phyloP scores from a whole-genome alignment of 2,888 invertebrate genomes.

The Chloroclystis v-ata region DNA sequence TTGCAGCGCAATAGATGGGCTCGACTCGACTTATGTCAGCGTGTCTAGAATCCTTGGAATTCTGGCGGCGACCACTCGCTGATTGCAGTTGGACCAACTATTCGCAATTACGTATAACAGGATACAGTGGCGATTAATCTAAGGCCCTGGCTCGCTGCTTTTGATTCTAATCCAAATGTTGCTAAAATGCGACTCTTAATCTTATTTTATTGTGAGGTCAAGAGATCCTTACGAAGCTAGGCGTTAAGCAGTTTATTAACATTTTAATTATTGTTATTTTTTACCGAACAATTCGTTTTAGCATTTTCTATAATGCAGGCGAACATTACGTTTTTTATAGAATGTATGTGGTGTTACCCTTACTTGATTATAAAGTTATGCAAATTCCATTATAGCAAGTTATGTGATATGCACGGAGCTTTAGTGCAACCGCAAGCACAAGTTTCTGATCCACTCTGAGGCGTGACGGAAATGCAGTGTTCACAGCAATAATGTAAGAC shows the following conservation, averaged over 20 bases:
- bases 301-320: no score
- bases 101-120: slow-evolving; percentile 26
- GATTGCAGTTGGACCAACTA: slow-evolving; percentile 27
- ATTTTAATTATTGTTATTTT: no score
- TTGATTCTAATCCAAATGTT: no score
- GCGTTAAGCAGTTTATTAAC: no score
- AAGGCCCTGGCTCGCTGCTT: neutral
- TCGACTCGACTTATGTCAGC: slow-evolving; percentile 15
- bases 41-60: slow-evolving; percentile 19
- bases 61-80: slow-evolving; percentile 13
- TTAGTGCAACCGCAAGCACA: slow-evolving; percentile 22
- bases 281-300: no score
- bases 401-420: slow-evolving; percentile 8
- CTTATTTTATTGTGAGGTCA: no score
- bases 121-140: slow-evolving; percentile 15
- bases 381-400: neutral
- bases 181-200: no score
- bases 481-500: slow-evolving; percentile 4
- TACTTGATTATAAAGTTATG: neutral
- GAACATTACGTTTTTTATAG: no score
- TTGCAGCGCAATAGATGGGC: slow-evolving; percentile 13
- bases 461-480: slow-evolving; percentile 22
- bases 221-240: no score
- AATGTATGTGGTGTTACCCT: no score
- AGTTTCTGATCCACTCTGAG: slow-evolving; percentile 18